Evolutionary conservation across 1,140 invertebrate genomes (phyloP), one percentile per base, ranked within the genome.

Genomic region (Drosophila pruinosa): DNA sequence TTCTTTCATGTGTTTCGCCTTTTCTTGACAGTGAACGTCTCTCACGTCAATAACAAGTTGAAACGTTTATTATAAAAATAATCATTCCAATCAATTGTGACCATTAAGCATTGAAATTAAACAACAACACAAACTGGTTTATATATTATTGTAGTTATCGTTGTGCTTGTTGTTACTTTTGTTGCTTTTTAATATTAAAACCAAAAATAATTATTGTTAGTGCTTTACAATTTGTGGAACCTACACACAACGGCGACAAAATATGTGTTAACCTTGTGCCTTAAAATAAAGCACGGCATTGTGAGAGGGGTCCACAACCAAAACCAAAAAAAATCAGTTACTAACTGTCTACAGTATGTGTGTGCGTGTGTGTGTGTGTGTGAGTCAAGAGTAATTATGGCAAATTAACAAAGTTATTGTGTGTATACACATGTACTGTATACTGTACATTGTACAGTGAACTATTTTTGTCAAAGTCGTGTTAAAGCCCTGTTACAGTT

Each of bases 201-300:
- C 72, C 62, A 41, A 85, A 50, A 81, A 85, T 85, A 85, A 85
- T 85, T 86, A 86, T 75, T 73, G 73, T 68, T 57, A 78, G 77
- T 75, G 72, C 64, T 56, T 56, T 80, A 80, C 80, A 80, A 74
- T 80, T 50, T 85, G 73, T 72, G 64, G 56, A 85, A 80, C 80
- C 80, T 86, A 88, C 77, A 78, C 81, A 58, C 61, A 56, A 24
- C 34, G 59, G 65, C 52, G 15, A 78, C 70, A 77, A 82, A 78
- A 75, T 43, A 24, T 63, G 36, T 56, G 54, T 75, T 86, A 86
- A 86, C 82, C 82, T 86, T 86, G 82, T 86, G 72, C 67, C 78
- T 82, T 86, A 67, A 86, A 88, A 86, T 86, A 86, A 86, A 86
- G 82, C 82, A 75, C 62, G 67, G 75, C 82, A 82, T 86, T 88